phyloP scores from a whole-genome alignment of 92 coral and sea anemone species.

The Porites cylindrica region DNA sequence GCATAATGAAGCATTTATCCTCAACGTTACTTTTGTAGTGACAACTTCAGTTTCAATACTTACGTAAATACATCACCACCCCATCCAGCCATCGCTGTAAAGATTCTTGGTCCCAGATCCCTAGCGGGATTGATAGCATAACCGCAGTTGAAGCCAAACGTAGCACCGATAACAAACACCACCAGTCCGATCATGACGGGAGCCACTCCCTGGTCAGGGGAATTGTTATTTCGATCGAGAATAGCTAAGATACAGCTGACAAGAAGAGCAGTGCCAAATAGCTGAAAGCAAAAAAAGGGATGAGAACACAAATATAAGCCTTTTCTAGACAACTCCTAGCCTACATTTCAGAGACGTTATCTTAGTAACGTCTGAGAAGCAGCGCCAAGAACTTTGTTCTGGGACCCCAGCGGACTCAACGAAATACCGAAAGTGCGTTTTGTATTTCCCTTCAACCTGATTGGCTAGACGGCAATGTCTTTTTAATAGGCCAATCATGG shows the following conservation, averaged over 20 bases:
- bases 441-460: too few relatives aligned
- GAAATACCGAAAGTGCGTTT: too few relatives aligned
- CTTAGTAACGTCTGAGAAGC: too few relatives aligned
- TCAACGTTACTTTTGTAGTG: too few relatives aligned
- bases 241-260: constrained; percentile 83
- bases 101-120: constrained; percentile 88
- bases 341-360: too few relatives aligned
- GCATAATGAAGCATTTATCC: too few relatives aligned
- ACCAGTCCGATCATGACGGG: constrained; percentile 90
- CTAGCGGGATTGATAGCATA: constrained; percentile 96
- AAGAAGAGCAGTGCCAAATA: constrained; percentile 82
- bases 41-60: constrained; percentile 1
- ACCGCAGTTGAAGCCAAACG: constrained; percentile 94
- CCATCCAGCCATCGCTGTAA: constrained; percentile 94
- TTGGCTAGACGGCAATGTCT: too few relatives aligned
- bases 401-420: too few relatives aligned
- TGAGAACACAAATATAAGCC: too few relatives aligned
- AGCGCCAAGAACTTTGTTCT: too few relatives aligned
- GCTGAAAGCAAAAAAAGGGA: constrained; percentile 23
- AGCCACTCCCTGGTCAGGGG: constrained; percentile 75
- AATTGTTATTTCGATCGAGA: constrained; percentile 69
- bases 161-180: constrained; percentile 88
- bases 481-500: too few relatives aligned
- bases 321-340: too few relatives aligned
- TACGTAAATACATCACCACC: constrained; percentile 87